Base-by-base conservation (phyloP, 2,888 invertebrate genomes). In the Hyalella azteca region DNA sequence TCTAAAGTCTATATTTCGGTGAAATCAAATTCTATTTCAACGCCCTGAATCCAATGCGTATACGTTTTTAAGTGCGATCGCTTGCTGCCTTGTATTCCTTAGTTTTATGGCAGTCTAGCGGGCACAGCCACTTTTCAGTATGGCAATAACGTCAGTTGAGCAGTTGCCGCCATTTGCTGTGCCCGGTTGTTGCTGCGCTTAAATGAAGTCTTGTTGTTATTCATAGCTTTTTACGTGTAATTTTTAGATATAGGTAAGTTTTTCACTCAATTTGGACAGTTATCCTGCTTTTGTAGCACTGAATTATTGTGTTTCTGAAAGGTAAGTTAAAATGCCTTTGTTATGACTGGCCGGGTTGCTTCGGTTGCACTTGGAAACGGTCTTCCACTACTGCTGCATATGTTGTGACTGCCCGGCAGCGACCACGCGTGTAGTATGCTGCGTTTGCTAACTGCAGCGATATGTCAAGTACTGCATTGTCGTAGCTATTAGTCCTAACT, bases 151-250 rank as follows among this genome's bases (percentile, higher is more conserved):
- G 36, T 36, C 66, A 66, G 66, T 66, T 66, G 66, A 66, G 66
- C 36, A 66, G 66, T 66, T 66, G 66, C 66, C 66, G 66, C 66
- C 66, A 66, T 66, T 66, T 66, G 66, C 66, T 66, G 36, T 66
- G 36, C 66, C 66, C 66, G 66, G 66, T 66, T 66, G 66, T 39
- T 66, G 66, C 66, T 66, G 66, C 66, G 66, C 66, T 39, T 66
- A 32, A 66, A 66, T 66, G 66, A 66, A 66, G 66, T 66, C 66
- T 66, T 66, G 66, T 66, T 66, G 19, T 66, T 66, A 66, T 66
- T 66, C 66, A 66, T 66, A 66, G 66, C 36, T 66, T 66, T 66
- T 66, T 66, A 66, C 66, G 36, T 66, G 36, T 66, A 36, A 66
- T 66, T n/a, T n/a, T 66, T 66, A 66, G 66, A 22, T 66, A 32